These are phyloP conservation scores for Cotesia vestalis DNA, from an alignment of 1,140 invertebrate genomes.

Conservation along the genomic window DNA sequence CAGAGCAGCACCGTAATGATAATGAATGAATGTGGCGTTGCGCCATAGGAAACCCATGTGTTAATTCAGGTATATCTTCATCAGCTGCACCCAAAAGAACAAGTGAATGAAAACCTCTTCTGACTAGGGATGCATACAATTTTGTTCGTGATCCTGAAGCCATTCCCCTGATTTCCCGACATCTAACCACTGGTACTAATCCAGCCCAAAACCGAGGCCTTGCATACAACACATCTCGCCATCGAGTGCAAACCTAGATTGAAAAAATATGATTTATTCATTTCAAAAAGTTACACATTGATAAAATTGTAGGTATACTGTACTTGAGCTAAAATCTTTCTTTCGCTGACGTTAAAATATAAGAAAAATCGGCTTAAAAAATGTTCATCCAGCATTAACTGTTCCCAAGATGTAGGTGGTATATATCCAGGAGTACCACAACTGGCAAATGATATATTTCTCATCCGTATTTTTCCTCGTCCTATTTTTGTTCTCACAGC, in stretches of 20 bases:
- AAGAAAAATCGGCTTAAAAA: constrained; percentile 86
- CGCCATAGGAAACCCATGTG: constrained; percentile 82
- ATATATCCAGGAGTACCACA: constrained; percentile 56
- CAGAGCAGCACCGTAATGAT: constrained; percentile 83
- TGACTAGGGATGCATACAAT: constrained; percentile 83
- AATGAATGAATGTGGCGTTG: constrained; percentile 85
- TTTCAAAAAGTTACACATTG: neutral
- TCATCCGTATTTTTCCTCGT: constrained; percentile 45
- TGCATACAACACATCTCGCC: constrained; percentile 87
- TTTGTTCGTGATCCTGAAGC: constrained; percentile 74
- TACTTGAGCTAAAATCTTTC: constrained; percentile 80
- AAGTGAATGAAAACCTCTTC: constrained; percentile 85
- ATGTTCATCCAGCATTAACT: constrained; percentile 82
- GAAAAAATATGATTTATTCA: constrained; percentile 9
- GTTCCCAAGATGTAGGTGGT: constrained; percentile 73
- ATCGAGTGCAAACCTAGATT: constrained; percentile 76
- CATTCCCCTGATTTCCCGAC: constrained; percentile 77
- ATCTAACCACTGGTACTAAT: constrained; percentile 82
- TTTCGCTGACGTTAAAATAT: constrained; percentile 83
- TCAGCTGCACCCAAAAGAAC: constrained; percentile 86
- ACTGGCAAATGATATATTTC: constrained; percentile 55
- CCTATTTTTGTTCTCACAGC: constrained; percentile 49
- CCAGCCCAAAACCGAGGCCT: constrained; percentile 85
- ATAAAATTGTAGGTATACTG: constrained; percentile 3
- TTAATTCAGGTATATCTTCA: constrained; percentile 87